A percentile compares a stretch with the other conserved stretches of the same genome.
Evolutionary conservation across 2,797 vertebrate species (phyloP).

Genomic region (Coreius guichenoti): DNA sequence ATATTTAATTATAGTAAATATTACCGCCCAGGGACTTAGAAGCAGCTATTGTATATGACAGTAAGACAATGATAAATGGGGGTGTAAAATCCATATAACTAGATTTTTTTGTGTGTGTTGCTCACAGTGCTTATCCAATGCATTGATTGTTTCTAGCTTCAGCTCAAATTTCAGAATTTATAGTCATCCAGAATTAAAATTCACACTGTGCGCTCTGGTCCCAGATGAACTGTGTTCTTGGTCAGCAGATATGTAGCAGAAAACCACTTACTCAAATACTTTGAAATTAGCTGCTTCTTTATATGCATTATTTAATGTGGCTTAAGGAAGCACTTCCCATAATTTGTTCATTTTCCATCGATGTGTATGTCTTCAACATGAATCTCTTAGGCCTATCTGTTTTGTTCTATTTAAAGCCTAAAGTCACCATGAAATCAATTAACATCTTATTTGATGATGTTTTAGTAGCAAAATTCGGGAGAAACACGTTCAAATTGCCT

Average conservation of each 20-base stretch:
- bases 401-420: neutral
- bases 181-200: slow-evolving; percentile 32
- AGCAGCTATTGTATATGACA: slow-evolving; percentile 10
- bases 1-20: slow-evolving; percentile 64
- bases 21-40: slow-evolving; percentile 17
- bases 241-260: slow-evolving; percentile 34
- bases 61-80: slow-evolving; percentile 24
- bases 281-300: slow-evolving; percentile 25
- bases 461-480: too few relatives aligned
- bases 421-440: neutral
- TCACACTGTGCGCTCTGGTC: slow-evolving; percentile 27
- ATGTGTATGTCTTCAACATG: neutral
- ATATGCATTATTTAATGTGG: neutral
- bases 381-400: neutral
- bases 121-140: slow-evolving; percentile 4
- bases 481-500: too few relatives aligned
- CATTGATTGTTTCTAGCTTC: slow-evolving; percentile 9
- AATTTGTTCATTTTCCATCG: neutral
- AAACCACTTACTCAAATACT: slow-evolving; percentile 18
- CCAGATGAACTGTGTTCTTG: slow-evolving; percentile 21
- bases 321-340: neutral
- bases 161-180: slow-evolving; percentile 26
- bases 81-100: slow-evolving; percentile 11
- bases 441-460: too few relatives aligned
- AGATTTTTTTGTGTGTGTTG: slow-evolving; percentile 5